These are phyloP conservation scores for Syngnathus scovelli DNA, from an alignment of 2,113 vertebrate species.

Conservation along the genomic window DNA sequence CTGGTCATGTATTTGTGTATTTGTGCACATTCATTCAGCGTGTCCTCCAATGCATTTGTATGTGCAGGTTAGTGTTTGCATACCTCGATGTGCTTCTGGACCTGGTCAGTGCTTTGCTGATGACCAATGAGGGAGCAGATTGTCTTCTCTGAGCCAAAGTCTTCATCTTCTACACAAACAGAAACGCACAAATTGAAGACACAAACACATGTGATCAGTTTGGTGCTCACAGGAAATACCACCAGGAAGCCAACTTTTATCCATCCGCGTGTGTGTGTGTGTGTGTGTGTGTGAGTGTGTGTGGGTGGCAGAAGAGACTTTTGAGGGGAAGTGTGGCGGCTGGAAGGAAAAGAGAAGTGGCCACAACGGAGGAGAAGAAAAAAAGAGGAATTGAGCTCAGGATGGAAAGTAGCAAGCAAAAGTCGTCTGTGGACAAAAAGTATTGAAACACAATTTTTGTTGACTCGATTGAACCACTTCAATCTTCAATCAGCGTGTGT, in stretches of 20 bases:
- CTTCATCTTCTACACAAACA: slow-evolving; percentile 82
- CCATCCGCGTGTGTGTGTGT: not conserved
- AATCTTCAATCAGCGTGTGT: not conserved
- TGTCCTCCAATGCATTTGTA: not conserved
- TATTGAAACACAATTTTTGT: not conserved
- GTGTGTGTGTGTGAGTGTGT: not conserved
- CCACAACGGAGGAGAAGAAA: slow-evolving; percentile 1
- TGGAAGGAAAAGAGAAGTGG: slow-evolving; percentile 43
- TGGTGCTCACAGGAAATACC: not conserved
- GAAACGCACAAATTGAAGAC: not conserved
- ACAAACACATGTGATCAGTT: not conserved
- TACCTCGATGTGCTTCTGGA: slow-evolving; percentile 81
- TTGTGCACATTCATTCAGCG: no score
- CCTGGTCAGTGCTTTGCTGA: slow-evolving; percentile 89
- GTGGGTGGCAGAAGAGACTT: not conserved
- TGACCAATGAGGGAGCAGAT: slow-evolving; percentile 87
- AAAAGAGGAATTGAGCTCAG: slow-evolving; percentile 31
- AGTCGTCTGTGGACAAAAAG: not conserved
- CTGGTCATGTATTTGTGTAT: no score
- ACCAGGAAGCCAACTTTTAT: not conserved
- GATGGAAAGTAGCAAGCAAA: slow-evolving; percentile 1
- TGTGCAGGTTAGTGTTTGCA: slow-evolving; percentile 25
- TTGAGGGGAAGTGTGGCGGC: slow-evolving; percentile 1
- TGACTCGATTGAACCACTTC: not conserved
- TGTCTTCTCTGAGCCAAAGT: slow-evolving; percentile 85